Evolutionary conservation across 2,888 invertebrate genomes (phyloP), one percentile per base, ranked within the genome.

Genomic region (Drosophila conformis): DNA sequence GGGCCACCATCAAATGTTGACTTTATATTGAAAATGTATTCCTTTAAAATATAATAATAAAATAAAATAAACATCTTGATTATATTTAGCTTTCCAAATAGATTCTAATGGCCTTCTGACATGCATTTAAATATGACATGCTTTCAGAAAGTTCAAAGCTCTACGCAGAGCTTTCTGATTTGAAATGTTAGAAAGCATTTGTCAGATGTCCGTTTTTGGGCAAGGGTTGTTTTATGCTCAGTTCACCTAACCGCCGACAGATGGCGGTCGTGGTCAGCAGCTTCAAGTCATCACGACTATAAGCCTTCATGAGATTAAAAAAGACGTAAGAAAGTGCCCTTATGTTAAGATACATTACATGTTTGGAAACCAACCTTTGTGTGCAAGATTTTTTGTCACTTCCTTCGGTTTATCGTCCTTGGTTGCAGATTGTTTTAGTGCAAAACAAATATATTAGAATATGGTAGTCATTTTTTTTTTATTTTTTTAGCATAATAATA

Each of bases 181-280:
- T 87, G 89, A 83, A 79, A 78, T 78, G 69, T 89, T 90, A 90
- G 89, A 84, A 87, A 80, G 83, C 81, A 64, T 83, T 78, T 65
- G 68, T 29, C 53, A 52, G 31, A 18, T 62, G 62, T 52, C 49
- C 62, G 38, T 64, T 53, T 40, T 35, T 40, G 11, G 35, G 48
- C 49, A 54, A 52, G 75, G 78, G 69, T 76, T 63, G 76, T 65
- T 76, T 73, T 66, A 67, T 57, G 42, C 1, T 10, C 58, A 71
- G 54, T 90, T 35, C 64, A 8, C 53, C 70, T 64, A 59, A 62
- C 73, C 13, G 46, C 15, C 80, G 4, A 67, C 48, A 89, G 89
- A 83, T 87, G 89, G 84, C 90, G 90, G 60, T 15, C 1, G 35
- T 18, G 21, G 2, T 8, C 10, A 18, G 27, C 18, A 5, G 15